These are phyloP conservation scores for Coelogynopora nodosa DNA, from an alignment of 2,888 invertebrate species.

Conservation along the genomic window DNA sequence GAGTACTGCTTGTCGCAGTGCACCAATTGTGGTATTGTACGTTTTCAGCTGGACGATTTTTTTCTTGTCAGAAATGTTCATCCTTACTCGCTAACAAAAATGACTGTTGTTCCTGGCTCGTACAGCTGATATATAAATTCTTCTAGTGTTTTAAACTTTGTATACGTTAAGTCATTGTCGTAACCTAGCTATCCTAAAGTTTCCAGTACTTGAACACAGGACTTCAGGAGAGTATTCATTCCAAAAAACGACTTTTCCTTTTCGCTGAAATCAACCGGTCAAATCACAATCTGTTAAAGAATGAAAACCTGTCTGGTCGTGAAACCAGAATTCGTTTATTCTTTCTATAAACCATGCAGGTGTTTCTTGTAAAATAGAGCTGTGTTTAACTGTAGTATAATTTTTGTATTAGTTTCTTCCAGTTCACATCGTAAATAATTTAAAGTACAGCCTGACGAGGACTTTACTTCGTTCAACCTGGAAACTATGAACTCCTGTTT, in stretches of 20 bases:
- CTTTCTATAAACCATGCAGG: background rate
- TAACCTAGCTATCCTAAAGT: background rate
- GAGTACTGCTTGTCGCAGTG: constrained; percentile 24
- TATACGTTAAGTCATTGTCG: constrained; percentile 12
- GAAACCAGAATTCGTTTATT: constrained; percentile 9
- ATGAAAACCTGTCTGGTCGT: constrained; percentile 26
- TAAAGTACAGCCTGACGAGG: constrained; percentile 8
- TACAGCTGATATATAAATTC: constrained; percentile 3
- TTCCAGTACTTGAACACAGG: background rate
- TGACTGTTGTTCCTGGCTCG: constrained; percentile 8
- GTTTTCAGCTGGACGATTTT: background rate
- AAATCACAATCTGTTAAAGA: constrained; percentile 20
- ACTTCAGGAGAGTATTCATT: constrained; percentile 27
- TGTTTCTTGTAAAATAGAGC: constrained; percentile 7
- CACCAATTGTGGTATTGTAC: background rate
- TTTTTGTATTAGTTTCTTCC: constrained; percentile 4
- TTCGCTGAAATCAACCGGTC: constrained; percentile 11
- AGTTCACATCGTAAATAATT: constrained; percentile 28
- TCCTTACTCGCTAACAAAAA: constrained; percentile 18
- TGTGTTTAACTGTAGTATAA: constrained; percentile 18
- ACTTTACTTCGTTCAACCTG: background rate
- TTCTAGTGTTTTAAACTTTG: constrained; percentile 18
- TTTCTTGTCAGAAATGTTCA: constrained; percentile 18
- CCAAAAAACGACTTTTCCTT: constrained; percentile 24
- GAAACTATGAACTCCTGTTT: constrained; percentile 21